These are phyloP conservation scores for Julus scanicus DNA, from an alignment of 2,888 invertebrate genomes.

Conservation along the genomic window DNA sequence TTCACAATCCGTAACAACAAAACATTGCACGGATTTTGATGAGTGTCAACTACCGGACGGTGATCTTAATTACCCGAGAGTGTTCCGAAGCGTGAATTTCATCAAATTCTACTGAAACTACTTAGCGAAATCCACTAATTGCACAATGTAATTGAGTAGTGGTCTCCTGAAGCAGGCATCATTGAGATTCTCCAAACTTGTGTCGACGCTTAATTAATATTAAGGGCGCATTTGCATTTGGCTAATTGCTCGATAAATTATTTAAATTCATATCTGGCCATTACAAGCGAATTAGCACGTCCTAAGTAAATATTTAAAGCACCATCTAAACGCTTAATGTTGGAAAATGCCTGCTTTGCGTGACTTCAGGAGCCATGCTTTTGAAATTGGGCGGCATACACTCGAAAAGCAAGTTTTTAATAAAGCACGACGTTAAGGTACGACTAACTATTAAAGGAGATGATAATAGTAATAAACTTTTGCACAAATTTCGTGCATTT, in stretches of 20 bases:
- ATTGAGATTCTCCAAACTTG: neutral
- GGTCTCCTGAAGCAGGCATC: neutral
- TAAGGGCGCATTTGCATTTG: constrained; percentile 28
- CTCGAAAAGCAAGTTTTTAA: neutral
- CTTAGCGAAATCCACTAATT: neutral
- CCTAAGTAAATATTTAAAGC: constrained; percentile 39
- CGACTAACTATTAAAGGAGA: neutral
- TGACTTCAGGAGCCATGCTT: neutral
- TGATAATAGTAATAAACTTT: constrained; percentile 38
- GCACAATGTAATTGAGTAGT: neutral
- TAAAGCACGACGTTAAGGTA: neutral
- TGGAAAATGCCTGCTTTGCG: neutral
- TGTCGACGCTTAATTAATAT: constrained; percentile 34
- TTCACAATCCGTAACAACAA: neutral
- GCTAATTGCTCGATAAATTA: constrained; percentile 45
- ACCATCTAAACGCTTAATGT: neutral
- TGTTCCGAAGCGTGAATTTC: neutral
- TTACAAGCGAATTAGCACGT: constrained; percentile 37
- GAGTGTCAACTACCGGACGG: neutral
- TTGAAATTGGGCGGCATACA: neutral
- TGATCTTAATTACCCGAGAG: neutral
- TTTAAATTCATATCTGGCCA: constrained; percentile 45
- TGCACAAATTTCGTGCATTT: constrained; percentile 27
- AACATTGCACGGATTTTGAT: neutral
- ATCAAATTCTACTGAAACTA: neutral